Conservation (phyloP, 2,888 invertebrate genomes). For the Chrysolina americana region DNA sequence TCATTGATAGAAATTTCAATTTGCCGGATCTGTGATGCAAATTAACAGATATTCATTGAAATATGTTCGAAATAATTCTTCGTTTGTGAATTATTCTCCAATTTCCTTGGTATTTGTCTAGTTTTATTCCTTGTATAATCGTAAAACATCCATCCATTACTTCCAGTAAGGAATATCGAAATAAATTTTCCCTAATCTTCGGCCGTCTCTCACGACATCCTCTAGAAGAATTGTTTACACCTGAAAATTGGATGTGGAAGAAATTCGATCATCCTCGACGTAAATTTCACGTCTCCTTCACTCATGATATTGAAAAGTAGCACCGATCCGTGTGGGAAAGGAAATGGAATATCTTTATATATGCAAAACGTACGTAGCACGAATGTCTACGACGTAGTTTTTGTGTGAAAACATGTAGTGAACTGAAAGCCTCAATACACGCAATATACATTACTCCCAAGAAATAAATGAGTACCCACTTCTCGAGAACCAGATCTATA, state of each 20-base stretch:
- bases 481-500: conserved; percentile 17
- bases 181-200: no score
- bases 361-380: conserved; percentile 30
- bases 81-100: no score
- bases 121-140: no score
- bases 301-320: conserved; percentile 27
- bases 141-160: no score
- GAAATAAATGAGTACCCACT: conserved; percentile 13
- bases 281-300: conserved; percentile 19
- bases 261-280: conserved; percentile 26
- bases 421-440: conserved; percentile 15
- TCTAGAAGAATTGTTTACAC: not conserved
- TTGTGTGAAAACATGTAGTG: conserved; percentile 20
- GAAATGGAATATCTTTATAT: conserved; percentile 52
- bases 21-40: no score
- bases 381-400: conserved; percentile 21
- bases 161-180: no score
- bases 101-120: no score
- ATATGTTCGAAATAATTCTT: no score
- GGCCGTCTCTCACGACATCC: no score
- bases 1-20: no score
- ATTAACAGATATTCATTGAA: no score
- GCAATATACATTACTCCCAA: conserved; percentile 16
- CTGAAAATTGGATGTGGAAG: conserved; percentile 11
- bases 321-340: conserved; percentile 57